Percentiles rank a stretch among this genome's conserved stretches.
These are phyloP conservation scores for Amazona ochrocephala DNA, from an alignment of 2,797 vertebrate genomes.

Conservation along the genomic window DNA sequence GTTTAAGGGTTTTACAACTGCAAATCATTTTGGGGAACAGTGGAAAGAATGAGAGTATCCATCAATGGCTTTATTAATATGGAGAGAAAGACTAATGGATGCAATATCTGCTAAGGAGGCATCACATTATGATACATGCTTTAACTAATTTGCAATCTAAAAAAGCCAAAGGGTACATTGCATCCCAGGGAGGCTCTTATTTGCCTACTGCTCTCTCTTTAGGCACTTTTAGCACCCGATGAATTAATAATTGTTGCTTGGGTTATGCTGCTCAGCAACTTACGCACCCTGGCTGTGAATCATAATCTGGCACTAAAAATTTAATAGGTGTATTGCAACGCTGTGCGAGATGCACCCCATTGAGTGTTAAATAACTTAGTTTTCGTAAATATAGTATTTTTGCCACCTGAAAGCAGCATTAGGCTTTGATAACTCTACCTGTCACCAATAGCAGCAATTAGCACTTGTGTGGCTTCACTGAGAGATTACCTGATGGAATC, in stretches of 20 bases:
- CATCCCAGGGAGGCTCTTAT: constrained; percentile 34
- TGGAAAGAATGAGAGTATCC: background rate
- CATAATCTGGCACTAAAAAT: constrained; percentile 62
- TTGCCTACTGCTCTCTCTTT: constrained; percentile 41
- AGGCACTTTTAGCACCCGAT: constrained; percentile 49
- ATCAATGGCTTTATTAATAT: constrained; percentile 43
- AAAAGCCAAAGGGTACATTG: background rate
- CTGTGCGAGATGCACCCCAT: background rate
- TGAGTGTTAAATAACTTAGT: constrained; percentile 71
- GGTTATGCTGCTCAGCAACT: constrained; percentile 38
- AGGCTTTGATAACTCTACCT: constrained; percentile 57
- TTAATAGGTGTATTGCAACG: constrained; percentile 29
- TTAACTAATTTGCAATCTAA: constrained; percentile 27
- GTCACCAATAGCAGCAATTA: constrained; percentile 70
- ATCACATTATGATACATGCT: background rate
- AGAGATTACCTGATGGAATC: constrained; percentile 78
- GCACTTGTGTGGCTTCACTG: constrained; percentile 35
- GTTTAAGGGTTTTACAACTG: constrained; percentile 11
- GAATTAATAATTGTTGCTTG: constrained; percentile 64
- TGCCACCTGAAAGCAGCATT: constrained; percentile 34
- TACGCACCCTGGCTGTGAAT: constrained; percentile 47
- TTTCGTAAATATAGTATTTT: constrained; percentile 53
- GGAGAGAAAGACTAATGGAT: constrained; percentile 25
- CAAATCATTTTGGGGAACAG: constrained; percentile 42
- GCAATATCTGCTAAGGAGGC: constrained; percentile 22